These are phyloP conservation scores for Arctopsyche grandis DNA, from an alignment of 1,140 invertebrate species.

Conservation along the genomic window DNA sequence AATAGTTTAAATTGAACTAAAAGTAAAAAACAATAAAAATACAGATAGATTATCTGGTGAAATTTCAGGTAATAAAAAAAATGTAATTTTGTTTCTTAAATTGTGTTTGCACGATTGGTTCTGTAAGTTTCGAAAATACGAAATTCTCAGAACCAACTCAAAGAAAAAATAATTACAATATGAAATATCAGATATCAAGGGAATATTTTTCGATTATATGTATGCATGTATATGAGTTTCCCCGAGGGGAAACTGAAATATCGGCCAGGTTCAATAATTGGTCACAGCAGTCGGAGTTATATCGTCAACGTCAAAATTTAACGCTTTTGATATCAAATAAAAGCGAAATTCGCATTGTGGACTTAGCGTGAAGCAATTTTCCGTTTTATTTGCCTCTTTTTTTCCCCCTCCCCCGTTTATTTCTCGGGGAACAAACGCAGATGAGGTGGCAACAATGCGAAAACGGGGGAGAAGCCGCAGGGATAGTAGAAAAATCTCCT, in stretches of 20 bases:
- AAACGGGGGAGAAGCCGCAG: background rate
- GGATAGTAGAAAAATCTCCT: background rate
- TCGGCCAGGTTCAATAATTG: background rate
- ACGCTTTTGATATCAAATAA: conserved; percentile 8
- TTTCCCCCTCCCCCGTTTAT: too few species aligned
- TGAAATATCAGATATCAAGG: too few species aligned
- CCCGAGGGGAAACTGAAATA: background rate
- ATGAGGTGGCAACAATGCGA: background rate
- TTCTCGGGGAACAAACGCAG: background rate
- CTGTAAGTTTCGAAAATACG: too few species aligned
- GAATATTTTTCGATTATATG: too few species aligned
- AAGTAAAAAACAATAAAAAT: too few species aligned
- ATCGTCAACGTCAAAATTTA: conserved; percentile 11
- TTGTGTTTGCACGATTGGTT: too few species aligned
- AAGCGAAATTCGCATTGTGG: conserved; percentile 3
- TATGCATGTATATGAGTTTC: background rate
- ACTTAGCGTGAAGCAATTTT: background rate
- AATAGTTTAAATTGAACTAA: too few species aligned
- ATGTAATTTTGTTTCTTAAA: too few species aligned
- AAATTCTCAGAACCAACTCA: too few species aligned
- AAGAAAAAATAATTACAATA: too few species aligned
- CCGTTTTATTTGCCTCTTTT: background rate
- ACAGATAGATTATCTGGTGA: too few species aligned
- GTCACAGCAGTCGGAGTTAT: background rate
- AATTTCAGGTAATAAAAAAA: too few species aligned